phyloP scores from a whole-genome alignment of 2,888 invertebrate genomes.

The Trichopoda pennipes region DNA sequence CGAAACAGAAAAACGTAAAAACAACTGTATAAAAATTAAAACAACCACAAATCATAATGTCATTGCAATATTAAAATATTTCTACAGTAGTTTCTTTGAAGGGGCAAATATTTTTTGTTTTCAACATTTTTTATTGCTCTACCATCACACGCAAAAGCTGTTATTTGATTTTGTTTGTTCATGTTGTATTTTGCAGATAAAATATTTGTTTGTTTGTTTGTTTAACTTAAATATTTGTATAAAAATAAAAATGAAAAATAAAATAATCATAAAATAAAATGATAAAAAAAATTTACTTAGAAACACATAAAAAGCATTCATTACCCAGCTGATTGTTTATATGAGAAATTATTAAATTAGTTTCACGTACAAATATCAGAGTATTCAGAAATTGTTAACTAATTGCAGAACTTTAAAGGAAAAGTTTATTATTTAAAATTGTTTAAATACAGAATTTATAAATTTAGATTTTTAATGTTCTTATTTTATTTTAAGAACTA shows the following conservation, averaged over 20 bases:
- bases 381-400: not conserved
- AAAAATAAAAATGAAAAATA: slow-evolving; percentile 3
- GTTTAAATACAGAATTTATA: too few species aligned
- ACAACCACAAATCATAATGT: slow-evolving; percentile 63
- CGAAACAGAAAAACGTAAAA: slow-evolving; percentile 2
- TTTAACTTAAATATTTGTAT: slow-evolving; percentile 54
- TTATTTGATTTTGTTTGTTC: slow-evolving; percentile 20
- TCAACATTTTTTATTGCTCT: too few species aligned
- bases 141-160: too few species aligned
- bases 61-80: slow-evolving; percentile 57
- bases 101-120: slow-evolving; percentile 19
- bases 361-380: not conserved
- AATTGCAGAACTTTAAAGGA: not conserved
- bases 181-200: slow-evolving; percentile 41
- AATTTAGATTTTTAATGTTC: too few species aligned
- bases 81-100: slow-evolving; percentile 33
- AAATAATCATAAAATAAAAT: slow-evolving; percentile 2
- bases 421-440: not conserved
- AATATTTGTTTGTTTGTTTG: slow-evolving; percentile 54
- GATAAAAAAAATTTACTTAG: not conserved
- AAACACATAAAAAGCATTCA: slow-evolving; percentile 13
- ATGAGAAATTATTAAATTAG: not conserved
- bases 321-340: slow-evolving; percentile 20
- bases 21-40: not conserved
- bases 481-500: too few species aligned